Base-by-base conservation (phyloP, 2,888 invertebrate genomes). In the Scaptomyza polygonia region DNA sequence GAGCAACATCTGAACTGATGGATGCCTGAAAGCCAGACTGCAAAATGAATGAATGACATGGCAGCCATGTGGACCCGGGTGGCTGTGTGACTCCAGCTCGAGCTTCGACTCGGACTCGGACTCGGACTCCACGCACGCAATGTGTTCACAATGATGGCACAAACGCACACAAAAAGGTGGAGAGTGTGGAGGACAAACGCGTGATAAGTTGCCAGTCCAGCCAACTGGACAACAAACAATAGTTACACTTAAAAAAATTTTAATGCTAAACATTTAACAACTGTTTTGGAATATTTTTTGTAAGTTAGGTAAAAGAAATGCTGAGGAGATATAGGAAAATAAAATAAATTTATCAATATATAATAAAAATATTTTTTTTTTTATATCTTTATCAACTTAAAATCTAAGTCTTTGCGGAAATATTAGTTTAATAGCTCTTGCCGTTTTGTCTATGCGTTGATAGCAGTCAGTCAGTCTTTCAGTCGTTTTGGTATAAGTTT, bases 11-110 rank as follows among this genome's bases (percentile, higher is more conserved):
- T 51, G 36, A 68, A 61, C 81, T 88, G 83, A 84, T 84, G 83
- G 81, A 84, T 84, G 85, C 72, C 68, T 86, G 86, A 84, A 84
- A 86, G 77, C 74, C 76, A 65, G 64, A 54, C 84, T 72, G 81
- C 82, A 88, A 79, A 82, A 87, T 82, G 88, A 68, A 88, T 86
- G 88, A 88, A 86, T 88, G 84, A 86, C 88, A 86, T 78, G 88
- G 67, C 78, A 65, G 68, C 67, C 86, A 81, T 77, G 64, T 72
- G 67, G 64, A 64, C 72, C 72, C 66, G 79, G 67, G 79, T 78
- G 76, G 67, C 75, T 55, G 5, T 55, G 5, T 6, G 18, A 43
- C 70, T 62, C 42, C 12, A 16, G 16, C 52, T 52, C 21, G 32
- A 9, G 18, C 18, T 30, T 21, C 11, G 25, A 25, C 3, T 25